Conservation (phyloP, 2,113 vertebrate species). For the Macrotis lagotis region DNA sequence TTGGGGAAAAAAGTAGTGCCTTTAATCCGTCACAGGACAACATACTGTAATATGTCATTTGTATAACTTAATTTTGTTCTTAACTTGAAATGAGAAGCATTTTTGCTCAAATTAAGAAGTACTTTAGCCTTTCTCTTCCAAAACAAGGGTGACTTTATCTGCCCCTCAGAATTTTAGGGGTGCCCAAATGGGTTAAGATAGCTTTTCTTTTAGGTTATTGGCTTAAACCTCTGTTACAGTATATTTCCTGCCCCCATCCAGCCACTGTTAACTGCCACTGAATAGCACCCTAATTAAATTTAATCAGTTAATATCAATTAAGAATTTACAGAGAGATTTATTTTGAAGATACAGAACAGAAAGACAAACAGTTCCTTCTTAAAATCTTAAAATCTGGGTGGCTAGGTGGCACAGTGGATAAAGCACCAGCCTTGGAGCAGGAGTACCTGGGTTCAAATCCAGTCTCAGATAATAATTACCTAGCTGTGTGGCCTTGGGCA, state of each 20-base stretch:
- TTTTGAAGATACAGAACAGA: neutral
- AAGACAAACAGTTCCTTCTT: neutral
- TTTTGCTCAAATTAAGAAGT: slow-evolving; percentile 26
- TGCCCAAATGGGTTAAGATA: neutral
- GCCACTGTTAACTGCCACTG: neutral
- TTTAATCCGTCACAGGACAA: neutral
- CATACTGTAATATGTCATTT: neutral
- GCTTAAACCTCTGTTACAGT: neutral
- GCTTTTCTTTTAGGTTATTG: neutral
- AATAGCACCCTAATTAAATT: neutral
- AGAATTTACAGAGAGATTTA: neutral
- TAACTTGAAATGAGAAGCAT: neutral
- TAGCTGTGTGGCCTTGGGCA: no score
- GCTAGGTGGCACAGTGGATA: no score
- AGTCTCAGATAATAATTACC: no score
- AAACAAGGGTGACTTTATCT: neutral
- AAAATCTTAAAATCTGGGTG: neutral
- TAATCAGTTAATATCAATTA: neutral
- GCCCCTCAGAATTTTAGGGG: neutral
- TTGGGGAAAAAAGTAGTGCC: neutral
- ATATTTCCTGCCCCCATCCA: neutral
- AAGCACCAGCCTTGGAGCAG: no score
- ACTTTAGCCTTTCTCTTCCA: neutral
- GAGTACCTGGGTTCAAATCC: no score
- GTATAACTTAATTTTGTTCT: neutral